Conservation (phyloP, 2,797 vertebrate species). For the Siniperca obscura region DNA sequence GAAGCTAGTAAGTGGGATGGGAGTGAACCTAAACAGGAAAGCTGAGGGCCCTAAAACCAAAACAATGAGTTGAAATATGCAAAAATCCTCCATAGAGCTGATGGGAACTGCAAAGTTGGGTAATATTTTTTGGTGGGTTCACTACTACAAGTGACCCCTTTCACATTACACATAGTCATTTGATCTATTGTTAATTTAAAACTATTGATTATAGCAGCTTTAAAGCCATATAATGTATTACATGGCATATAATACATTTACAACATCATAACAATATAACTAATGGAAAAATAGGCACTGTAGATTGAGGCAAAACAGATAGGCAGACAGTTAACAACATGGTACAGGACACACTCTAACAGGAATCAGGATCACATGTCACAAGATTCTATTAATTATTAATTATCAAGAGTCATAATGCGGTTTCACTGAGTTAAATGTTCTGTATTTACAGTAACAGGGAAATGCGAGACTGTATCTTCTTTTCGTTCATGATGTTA, state of each 20-base stretch:
- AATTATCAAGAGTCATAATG: slow-evolving; percentile 13
- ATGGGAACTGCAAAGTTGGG: not conserved
- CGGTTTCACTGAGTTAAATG: slow-evolving; percentile 27
- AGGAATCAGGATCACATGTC: slow-evolving; percentile 37
- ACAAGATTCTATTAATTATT: slow-evolving; percentile 23
- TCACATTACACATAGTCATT: not conserved
- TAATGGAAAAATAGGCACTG: not conserved
- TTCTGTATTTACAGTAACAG: slow-evolving; percentile 37
- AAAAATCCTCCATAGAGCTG: not conserved
- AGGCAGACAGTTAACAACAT: not conserved
- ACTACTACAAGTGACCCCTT: not conserved
- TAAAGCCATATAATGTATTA: not conserved
- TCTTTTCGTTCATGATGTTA: slow-evolving; percentile 40
- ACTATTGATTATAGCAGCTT: slow-evolving; percentile 10
- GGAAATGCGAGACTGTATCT: slow-evolving; percentile 21
- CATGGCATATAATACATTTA: not conserved
- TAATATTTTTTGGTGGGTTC: not conserved
- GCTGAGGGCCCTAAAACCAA: not conserved
- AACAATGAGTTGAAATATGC: not conserved
- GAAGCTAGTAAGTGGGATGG: not conserved
- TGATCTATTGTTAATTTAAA: not conserved
- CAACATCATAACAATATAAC: not conserved
- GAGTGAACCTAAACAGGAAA: not conserved
- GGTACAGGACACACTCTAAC: not conserved
- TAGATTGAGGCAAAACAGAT: not conserved